phyloP scores from a whole-genome alignment of 2,888 invertebrate species.

The Nysson spinosus region DNA sequence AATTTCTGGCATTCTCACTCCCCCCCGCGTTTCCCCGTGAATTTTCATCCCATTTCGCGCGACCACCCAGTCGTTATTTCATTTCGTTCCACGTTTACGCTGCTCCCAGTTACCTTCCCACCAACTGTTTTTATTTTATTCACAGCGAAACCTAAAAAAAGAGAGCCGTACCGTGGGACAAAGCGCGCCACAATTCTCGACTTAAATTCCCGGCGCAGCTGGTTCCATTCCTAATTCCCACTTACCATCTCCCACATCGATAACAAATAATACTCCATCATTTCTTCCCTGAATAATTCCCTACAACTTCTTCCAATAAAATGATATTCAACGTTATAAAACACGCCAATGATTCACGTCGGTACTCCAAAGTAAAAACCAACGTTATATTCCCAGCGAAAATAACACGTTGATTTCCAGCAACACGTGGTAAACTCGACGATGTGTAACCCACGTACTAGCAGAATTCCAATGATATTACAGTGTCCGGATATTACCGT shows the following conservation, averaged over 20 bases:
- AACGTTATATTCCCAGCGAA: too few relatives aligned
- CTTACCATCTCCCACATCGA: too few relatives aligned
- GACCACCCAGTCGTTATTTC: constrained; percentile 59
- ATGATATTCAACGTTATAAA: too few relatives aligned
- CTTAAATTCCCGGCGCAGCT: too few relatives aligned
- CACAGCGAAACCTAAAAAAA: constrained; percentile 10
- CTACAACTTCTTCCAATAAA: too few relatives aligned
- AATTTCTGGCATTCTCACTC: constrained; percentile 59
- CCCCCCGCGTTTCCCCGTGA: constrained; percentile 44
- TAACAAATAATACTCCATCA: too few relatives aligned
- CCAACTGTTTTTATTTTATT: constrained; percentile 26
- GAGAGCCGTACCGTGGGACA: neutral
- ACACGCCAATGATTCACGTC: too few relatives aligned
- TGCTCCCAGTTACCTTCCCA: constrained; percentile 5
- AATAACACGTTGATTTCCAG: constrained; percentile 27
- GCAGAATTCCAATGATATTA: constrained; percentile 17
- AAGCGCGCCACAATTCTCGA: too few relatives aligned
- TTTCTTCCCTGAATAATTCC: too few relatives aligned
- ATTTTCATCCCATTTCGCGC: constrained; percentile 62
- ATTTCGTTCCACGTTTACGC: constrained; percentile 36
- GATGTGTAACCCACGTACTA: constrained; percentile 5
- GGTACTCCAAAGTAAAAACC: too few relatives aligned
- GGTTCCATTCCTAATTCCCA: too few relatives aligned
- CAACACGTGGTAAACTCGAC: constrained; percentile 34
- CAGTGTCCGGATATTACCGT: neutral